Conservation (phyloP, 2,888 invertebrate genomes). For the Augiades crinisus region DNA sequence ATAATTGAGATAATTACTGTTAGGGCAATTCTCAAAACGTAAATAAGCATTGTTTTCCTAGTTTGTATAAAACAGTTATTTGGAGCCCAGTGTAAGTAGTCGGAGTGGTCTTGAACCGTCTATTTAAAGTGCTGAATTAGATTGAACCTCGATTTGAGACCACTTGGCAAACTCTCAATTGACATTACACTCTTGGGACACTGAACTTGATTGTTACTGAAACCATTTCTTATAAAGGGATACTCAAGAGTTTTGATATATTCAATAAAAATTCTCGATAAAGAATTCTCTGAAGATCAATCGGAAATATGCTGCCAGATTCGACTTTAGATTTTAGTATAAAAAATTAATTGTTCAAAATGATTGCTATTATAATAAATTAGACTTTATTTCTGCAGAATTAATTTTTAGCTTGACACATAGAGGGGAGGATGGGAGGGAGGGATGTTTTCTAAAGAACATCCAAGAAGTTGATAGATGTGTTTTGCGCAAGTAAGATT, state of each 20-base stretch:
- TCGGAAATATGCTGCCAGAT: no score
- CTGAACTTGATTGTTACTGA: slow-evolving; percentile 23
- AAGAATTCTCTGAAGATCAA: no score
- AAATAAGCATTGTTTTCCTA: not conserved
- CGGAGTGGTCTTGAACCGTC: slow-evolving; percentile 11
- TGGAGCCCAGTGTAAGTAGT: not conserved
- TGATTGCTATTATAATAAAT: no score
- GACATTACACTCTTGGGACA: slow-evolving; percentile 23
- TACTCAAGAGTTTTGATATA: not conserved
- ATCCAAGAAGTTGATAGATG: no score
- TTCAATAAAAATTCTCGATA: no score
- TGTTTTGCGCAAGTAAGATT: no score
- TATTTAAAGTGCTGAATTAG: slow-evolving; percentile 15
- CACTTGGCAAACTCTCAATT: slow-evolving; percentile 25
- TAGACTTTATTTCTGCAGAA: no score
- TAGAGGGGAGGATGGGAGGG: no score
- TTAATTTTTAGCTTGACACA: no score
- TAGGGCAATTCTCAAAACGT: not conserved
- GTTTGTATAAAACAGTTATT: not conserved
- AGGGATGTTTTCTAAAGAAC: no score
- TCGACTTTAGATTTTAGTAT: no score
- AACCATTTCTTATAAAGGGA: slow-evolving; percentile 14
- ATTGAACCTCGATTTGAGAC: slow-evolving; percentile 18
- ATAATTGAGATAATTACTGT: slow-evolving; percentile 1
- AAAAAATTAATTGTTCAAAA: no score